Evolutionary conservation across 2,888 invertebrate species (phyloP).

Genomic region (Ariolimax columbianus): DNA sequence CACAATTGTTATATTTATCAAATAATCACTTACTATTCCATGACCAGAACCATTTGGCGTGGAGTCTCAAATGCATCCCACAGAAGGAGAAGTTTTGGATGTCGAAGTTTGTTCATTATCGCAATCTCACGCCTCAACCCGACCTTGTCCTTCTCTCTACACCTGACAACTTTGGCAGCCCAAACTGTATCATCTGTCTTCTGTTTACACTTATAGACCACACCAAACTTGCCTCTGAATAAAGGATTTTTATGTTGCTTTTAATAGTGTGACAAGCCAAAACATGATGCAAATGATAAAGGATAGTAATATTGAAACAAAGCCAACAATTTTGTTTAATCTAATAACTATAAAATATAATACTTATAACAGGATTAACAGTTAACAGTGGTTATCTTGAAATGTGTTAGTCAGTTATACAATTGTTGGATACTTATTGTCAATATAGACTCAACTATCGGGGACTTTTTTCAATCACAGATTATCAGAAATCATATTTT

Average conservation of each 20-base stretch:
- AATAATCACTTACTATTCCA: slow-evolving; percentile 92
- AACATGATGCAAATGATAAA: background rate
- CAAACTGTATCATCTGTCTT: slow-evolving; percentile 83
- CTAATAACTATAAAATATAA: no score
- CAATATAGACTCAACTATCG: no score
- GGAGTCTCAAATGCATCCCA: slow-evolving; percentile 89
- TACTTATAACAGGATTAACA: no score
- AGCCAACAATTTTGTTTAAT: no score
- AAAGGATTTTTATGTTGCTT: background rate
- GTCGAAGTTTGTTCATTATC: slow-evolving; percentile 95
- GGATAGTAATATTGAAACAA: no score
- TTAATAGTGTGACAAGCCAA: background rate
- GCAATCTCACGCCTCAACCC: slow-evolving; percentile 96
- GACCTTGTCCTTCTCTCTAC: slow-evolving; percentile 90
- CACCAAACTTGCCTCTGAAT: slow-evolving; percentile 81
- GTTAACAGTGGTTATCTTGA: no score
- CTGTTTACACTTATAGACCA: slow-evolving; percentile 82
- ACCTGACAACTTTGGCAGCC: slow-evolving; percentile 92
- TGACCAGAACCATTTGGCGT: slow-evolving; percentile 94
- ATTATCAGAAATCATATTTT: no score
- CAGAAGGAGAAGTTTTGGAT: slow-evolving; percentile 96
- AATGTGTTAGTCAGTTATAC: no score
- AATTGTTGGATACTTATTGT: no score
- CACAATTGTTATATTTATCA: no score
- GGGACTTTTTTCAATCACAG: no score